A percentile compares a stretch with the other conserved stretches of the same genome.
These are phyloP conservation scores for Microcebus tavaratra DNA, from an alignment of 2,113 vertebrate species.

Conservation along the genomic window DNA sequence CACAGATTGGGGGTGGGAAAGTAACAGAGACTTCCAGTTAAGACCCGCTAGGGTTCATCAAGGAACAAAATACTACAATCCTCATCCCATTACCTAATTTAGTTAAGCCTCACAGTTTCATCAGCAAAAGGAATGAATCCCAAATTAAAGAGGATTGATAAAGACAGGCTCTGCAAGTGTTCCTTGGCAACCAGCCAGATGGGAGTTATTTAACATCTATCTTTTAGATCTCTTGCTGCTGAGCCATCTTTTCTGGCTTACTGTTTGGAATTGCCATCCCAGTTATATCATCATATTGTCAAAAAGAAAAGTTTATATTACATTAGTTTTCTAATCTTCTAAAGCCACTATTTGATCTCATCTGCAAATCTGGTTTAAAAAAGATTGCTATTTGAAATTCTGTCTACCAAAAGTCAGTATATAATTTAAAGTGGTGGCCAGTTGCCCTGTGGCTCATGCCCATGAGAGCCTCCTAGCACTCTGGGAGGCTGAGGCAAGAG, in stretches of 20 bases:
- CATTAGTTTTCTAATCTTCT: constrained; percentile 10
- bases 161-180: neutral
- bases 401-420: neutral
- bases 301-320: neutral
- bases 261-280: neutral
- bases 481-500: too few relatives aligned
- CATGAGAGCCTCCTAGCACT: too few relatives aligned
- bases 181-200: neutral
- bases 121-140: neutral
- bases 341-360: neutral
- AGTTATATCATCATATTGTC: neutral
- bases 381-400: neutral
- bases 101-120: neutral
- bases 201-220: neutral
- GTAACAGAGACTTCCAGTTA: neutral
- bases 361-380: neutral
- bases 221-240: neutral
- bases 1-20: neutral
- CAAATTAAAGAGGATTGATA: neutral
- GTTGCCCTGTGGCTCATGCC: too few relatives aligned
- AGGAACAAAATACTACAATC: neutral
- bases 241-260: neutral
- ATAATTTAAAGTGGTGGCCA: neutral
- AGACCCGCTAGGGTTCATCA: neutral
- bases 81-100: neutral